phyloP scores from a whole-genome alignment of 2,113 vertebrate species.

The Tychaedon coryphoeus region DNA sequence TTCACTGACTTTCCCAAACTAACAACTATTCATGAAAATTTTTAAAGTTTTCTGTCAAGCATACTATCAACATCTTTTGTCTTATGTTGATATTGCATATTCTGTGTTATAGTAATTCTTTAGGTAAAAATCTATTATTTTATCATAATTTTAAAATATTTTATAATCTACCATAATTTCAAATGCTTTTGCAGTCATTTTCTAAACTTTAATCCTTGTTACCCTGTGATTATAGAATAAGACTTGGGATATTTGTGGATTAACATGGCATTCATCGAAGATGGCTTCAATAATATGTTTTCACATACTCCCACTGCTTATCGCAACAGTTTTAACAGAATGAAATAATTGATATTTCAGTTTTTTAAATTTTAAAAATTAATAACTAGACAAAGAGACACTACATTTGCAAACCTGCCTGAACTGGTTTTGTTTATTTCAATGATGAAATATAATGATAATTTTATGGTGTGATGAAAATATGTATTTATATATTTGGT shows the following conservation, averaged over 20 bases:
- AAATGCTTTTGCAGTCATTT: neutral
- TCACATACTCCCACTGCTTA: neutral
- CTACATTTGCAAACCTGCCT: neutral
- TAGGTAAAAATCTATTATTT: neutral
- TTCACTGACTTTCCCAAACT: neutral
- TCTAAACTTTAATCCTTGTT: neutral
- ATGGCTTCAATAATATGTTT: neutral
- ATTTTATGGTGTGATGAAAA: neutral
- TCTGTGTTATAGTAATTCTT: neutral
- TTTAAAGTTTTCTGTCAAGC: neutral
- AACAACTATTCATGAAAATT: neutral
- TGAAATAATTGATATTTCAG: neutral
- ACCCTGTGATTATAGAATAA: neutral
- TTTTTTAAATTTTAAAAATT: neutral
- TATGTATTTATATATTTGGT: neutral
- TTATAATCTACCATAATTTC: neutral
- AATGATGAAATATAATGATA: neutral
- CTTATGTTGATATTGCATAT: neutral
- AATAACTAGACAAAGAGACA: neutral
- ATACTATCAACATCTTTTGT: neutral
- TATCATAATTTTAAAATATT: neutral
- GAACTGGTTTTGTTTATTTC: neutral
- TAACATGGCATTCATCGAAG: neutral
- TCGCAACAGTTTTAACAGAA: neutral
- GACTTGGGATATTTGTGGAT: neutral